A percentile compares a stretch with the other conserved stretches of the same genome.
Conservation (phyloP, 2,797 vertebrate species). For the Babyrousa celebensis region DNA sequence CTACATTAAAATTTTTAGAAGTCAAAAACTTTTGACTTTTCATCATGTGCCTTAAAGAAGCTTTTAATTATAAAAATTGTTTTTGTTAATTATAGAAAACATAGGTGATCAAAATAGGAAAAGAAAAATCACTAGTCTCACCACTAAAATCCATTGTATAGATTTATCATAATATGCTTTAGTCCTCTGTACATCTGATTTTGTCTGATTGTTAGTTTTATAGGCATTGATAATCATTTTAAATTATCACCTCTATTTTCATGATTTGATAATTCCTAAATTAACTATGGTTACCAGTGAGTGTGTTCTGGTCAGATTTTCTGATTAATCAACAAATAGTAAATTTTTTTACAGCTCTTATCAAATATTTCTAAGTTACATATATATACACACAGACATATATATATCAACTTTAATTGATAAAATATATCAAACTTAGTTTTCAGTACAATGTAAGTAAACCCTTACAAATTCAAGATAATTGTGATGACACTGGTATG, state of each 20-base stretch:
- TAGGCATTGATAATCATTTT: background rate
- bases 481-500: background rate
- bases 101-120: background rate
- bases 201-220: background rate
- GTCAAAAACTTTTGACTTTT: slow-evolving; percentile 29
- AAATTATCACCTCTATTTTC: background rate
- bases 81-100: slow-evolving; percentile 33
- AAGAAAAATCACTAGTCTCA: slow-evolving; percentile 30
- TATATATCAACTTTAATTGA: slow-evolving; percentile 37
- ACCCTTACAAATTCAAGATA: background rate
- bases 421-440: background rate
- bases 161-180: slow-evolving; percentile 9
- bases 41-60: slow-evolving; percentile 52
- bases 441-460: background rate
- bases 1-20: slow-evolving; percentile 52
- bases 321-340: slow-evolving; percentile 12
- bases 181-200: background rate
- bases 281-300: slow-evolving; percentile 14
- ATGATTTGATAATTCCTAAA: slow-evolving; percentile 1
- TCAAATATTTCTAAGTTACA: slow-evolving; percentile 31
- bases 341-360: slow-evolving; percentile 7
- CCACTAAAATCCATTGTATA: background rate
- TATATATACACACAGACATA: background rate
- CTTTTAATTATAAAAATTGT: background rate
- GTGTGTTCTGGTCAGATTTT: slow-evolving; percentile 27